Base-by-base conservation (phyloP, 1,140 invertebrate species). In the Araneus ventricosus region DNA sequence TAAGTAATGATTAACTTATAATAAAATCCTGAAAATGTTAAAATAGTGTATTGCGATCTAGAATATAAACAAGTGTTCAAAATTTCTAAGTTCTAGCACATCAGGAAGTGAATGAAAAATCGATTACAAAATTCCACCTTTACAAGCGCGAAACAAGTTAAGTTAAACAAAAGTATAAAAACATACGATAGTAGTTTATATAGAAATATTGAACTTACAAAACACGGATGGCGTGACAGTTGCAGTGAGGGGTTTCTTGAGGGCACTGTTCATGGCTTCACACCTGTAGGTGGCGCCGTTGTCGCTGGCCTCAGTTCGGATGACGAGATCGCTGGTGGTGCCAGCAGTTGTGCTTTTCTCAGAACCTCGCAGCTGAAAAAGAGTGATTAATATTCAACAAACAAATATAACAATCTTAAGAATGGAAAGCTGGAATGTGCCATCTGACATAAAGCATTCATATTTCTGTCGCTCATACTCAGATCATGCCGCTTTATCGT, bases 281-380 rank as follows among this genome's bases (percentile, higher is more conserved):
- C 99, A 99, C 94, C 97, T 96, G 95, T 99, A 98, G 94, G 97
- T 96, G 0, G 98, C 98, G 94, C 97, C 97, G 95, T 99, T 99
- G 96, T 99, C 98, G 8, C 97, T 98, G 3, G 98, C 97, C 94
- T 98, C 98, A 4, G 98, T 97, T 75, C 98, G 95, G 93, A 99
- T 97, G 52, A 97, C 97, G 94, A 99, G 96, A 95, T 99, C 98
- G 22, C 98, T 99, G 94, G 98, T 97, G n/a, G 94, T 90, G 22
- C 94, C 94, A 10, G 37, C 39, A 6, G 75, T 61, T 1, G 63
- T 67, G 22, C 75, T 93, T 20, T 90, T 93, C 27, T 88, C 86
- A n/a, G 90, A 75, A 0, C 61, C 93, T 94, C 95, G 57, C 93
- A 93, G 75, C 95, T 95, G 27, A 34, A 85, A 30, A 70, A 20